Base-by-base conservation (phyloP, 2,113 vertebrate genomes). In the Tachysurus vachellii region DNA sequence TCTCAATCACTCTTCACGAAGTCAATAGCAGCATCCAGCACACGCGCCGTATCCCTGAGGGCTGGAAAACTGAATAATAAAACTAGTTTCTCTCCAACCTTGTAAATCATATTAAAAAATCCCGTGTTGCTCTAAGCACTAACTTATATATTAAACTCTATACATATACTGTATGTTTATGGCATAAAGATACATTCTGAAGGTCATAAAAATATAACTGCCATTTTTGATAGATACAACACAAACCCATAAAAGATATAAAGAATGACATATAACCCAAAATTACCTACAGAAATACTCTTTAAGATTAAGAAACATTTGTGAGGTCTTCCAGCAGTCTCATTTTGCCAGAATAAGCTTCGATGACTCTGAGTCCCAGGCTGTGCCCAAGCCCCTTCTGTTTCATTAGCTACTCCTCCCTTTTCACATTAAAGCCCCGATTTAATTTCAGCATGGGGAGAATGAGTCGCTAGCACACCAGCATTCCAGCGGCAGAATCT, bases 371-470 rank as follows among this genome's bases (percentile, higher is more conserved):
- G 47, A 84, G 57, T 91, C 91, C 90, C 89, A 61, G 87, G 83
- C 88, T 77, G 80, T 83, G 89, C 87, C 5, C 91, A 87, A 88
- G 92, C 93, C 93, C 94, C 94, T 93, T 95, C 93, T 95, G 94
- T 95, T 95, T 95, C 93, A 95, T 94, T 93, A 95, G 83, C 88
- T n/a, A 57, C 84, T 86, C 80, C 91, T 88, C 83, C 92, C 91
- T 87, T 89, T 88, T 88, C 81, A 89, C 90, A 91, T 88, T 85
- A 91, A 88, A 87, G 81, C 87, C 75, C 83, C 89, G 62, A 66
- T 91, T 90, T 92, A 88, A 92, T 92, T 93, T 93, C 80, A 84
- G 84, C 86, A 42, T 54, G 21, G 83, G 83, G 56, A 66, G 79
- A 89, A 87, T n/a, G 64, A 86, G 86, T 42, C 85, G 61, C 85